Evolutionary conservation across 2,888 invertebrate species (phyloP).

Genomic region (Aphidoletes aphidimyza): DNA sequence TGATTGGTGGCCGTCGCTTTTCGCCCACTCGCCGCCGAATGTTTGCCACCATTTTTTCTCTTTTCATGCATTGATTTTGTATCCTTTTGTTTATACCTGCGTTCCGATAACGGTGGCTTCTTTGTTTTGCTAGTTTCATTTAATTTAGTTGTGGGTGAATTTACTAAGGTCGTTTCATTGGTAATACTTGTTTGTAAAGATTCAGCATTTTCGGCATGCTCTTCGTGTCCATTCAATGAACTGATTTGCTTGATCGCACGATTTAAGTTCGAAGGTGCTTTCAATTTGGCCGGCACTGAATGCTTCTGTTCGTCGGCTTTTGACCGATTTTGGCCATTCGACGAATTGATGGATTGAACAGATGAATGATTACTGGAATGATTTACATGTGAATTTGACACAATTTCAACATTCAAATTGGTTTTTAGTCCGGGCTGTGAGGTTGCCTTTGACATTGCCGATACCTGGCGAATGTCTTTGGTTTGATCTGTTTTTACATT

Average conservation of each 20-base stretch:
- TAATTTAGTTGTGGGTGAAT: neutral
- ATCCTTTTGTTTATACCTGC: neutral
- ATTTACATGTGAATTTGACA: neutral
- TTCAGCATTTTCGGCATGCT: neutral
- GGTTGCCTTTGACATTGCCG: neutral
- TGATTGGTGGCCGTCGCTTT: too few species aligned
- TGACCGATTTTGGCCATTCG: neutral
- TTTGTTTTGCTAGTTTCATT: neutral
- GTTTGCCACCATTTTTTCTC: neutral
- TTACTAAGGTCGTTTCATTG: neutral
- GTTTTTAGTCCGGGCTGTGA: neutral
- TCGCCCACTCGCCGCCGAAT: too few species aligned
- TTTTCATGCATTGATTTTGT: neutral
- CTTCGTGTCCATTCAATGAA: neutral
- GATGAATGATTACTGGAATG: neutral
- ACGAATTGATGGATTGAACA: too few species aligned
- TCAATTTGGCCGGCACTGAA: neutral
- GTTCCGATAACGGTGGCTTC: neutral
- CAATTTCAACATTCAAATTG: neutral
- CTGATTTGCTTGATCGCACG: constrained; percentile 1
- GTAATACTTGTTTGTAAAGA: neutral
- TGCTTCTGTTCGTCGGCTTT: neutral
- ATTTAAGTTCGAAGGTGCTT: neutral
- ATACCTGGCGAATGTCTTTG: neutral
- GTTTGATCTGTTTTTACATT: neutral